phyloP scores from a whole-genome alignment of 2,113 vertebrate genomes.

The Daubentonia madagascariensis region DNA sequence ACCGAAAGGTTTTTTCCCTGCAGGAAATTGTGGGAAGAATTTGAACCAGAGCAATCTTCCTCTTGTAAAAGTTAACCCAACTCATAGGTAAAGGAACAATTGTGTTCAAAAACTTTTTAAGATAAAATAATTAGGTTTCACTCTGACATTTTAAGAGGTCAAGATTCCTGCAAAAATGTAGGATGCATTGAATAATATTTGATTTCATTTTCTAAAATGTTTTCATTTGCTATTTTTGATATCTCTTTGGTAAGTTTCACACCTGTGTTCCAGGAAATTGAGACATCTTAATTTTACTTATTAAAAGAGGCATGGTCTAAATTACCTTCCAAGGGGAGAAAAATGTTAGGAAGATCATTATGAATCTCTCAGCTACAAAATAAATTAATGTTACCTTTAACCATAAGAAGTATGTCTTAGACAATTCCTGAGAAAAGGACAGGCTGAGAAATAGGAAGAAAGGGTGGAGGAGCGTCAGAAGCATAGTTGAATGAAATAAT shows the following conservation, averaged over 20 bases:
- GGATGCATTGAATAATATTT: background rate
- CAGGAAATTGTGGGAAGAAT: background rate
- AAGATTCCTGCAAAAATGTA: background rate
- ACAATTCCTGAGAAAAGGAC: constrained; percentile 62
- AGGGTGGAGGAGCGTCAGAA: background rate
- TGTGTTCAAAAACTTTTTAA: background rate
- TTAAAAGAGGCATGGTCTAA: constrained; percentile 44
- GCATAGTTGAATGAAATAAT: constrained; percentile 61
- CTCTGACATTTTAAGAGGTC: background rate
- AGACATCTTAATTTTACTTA: constrained; percentile 68
- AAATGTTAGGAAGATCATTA: background rate
- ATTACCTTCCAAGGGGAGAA: constrained; percentile 44
- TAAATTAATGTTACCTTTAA: constrained; percentile 73
- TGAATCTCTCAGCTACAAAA: constrained; percentile 20
- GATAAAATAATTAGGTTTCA: background rate
- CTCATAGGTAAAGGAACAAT: background rate
- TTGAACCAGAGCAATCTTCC: background rate
- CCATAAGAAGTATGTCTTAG: constrained; percentile 66
- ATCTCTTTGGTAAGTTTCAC: constrained; percentile 47
- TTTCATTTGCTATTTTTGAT: constrained; percentile 37
- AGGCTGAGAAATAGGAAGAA: background rate
- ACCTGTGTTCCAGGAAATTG: constrained; percentile 48
- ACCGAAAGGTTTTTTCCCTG: background rate
- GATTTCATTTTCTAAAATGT: constrained; percentile 33
- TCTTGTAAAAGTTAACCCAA: constrained; percentile 5